Base-by-base conservation (phyloP, 2,113 vertebrate species). In the Callocephalon fimbriatum region DNA sequence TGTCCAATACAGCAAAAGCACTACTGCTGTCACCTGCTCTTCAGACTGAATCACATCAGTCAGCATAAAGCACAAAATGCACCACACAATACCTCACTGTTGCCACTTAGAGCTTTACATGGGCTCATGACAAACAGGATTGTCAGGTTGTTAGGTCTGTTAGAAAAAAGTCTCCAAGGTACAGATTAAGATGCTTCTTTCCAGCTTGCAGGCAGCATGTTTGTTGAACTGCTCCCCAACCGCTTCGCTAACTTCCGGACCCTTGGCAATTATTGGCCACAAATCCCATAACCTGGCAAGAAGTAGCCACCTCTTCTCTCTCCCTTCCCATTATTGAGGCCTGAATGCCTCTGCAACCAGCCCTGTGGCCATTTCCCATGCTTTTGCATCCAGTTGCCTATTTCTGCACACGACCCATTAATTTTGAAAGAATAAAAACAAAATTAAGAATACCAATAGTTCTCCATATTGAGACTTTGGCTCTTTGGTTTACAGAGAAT, bases 321-420 rank as follows among this genome's bases (percentile, higher is more conserved):
- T 58, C 32, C 32, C 40, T 53, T 62, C 10, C n/a, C 1, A 1
- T 17, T n/a, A 48, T 0, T 3, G 0, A 38, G 38, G 38, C 11
- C 26, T 7, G 2, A 75, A 53, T 3, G 27, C 15, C 40, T 47
- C 35, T 15, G 31, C 20, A 38, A 2, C 23, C n/a, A 21, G 15
- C 44, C 53, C 65, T 12, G 23, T 31, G 61, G 45, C 25, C 31
- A 13, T 4, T 70, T 18, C 37, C 72, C 21, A 2, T 4, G 27
- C 63, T 31, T 66, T 38, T 29, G 31, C 21, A 48, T 23, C 25
- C 27, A 9, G 27, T 6, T 48, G 21, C 23, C 45, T n/a, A 15
- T 13, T 71, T 45, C 91, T 27, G n/a, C 32, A 54, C 17, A 1
- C 4, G 4, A 7, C 15, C 9, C 26, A 13, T 1, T 6, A 6